phyloP scores from a whole-genome alignment of 2,797 vertebrate species.

The Sebastes glaucus region DNA sequence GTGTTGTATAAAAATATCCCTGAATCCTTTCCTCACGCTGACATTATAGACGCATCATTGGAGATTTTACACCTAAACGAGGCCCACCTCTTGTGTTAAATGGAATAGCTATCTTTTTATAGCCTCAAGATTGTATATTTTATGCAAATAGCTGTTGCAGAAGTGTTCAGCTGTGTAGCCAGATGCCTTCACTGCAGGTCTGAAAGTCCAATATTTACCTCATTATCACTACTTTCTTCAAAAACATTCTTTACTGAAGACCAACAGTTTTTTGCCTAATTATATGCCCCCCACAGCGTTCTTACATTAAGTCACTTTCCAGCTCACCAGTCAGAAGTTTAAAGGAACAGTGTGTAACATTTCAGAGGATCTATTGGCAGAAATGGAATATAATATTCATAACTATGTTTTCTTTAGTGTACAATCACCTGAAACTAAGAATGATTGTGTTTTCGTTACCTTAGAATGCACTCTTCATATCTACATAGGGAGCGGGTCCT shows the following conservation, averaged over 20 bases:
- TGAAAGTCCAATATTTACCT: background rate
- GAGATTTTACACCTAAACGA: background rate
- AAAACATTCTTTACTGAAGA: background rate
- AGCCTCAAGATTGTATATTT: background rate
- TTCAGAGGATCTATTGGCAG: too few species aligned
- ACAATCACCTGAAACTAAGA: too few species aligned
- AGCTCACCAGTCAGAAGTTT: background rate
- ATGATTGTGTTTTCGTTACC: too few species aligned
- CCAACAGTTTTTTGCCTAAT: background rate
- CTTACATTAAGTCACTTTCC: background rate
- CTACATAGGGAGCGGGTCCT: too few species aligned
- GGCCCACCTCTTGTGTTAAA: background rate
- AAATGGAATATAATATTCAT: too few species aligned
- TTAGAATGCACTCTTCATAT: too few species aligned
- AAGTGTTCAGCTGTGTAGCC: background rate
- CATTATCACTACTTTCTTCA: slow-evolving; percentile 1
- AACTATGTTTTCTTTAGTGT: too few species aligned
- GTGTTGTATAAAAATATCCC: background rate
- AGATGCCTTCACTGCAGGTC: background rate
- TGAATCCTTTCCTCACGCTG: background rate
- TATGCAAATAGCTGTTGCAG: background rate
- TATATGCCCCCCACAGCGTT: background rate
- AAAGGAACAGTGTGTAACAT: background rate
- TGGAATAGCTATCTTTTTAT: background rate
- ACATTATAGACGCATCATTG: background rate